phyloP scores from a whole-genome alignment of 2,113 vertebrate species.

The Campylomormyrus tamandua region DNA sequence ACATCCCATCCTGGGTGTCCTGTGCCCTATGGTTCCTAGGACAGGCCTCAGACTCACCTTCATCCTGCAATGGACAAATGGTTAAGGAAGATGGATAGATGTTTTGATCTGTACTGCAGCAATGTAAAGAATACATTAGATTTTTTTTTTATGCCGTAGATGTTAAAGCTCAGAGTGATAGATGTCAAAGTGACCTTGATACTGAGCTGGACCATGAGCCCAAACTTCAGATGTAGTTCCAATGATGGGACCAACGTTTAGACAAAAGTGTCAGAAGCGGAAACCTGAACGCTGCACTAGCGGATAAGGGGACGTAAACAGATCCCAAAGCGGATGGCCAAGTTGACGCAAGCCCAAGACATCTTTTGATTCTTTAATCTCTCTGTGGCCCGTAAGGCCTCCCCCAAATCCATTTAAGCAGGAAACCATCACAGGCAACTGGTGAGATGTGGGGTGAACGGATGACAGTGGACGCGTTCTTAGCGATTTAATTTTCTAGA shows the following conservation, averaged over 20 bases:
- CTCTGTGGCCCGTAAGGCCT: not conserved
- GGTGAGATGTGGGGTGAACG: not conserved
- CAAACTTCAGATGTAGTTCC: not conserved
- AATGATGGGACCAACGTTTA: not conserved
- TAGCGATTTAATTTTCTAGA: not conserved
- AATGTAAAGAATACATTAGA: not conserved
- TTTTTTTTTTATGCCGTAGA: not conserved
- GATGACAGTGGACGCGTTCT: not conserved
- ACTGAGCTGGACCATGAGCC: not conserved
- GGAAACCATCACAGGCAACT: not conserved
- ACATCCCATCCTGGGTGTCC: not conserved
- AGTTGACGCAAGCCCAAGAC: not conserved
- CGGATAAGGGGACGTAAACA: not conserved
- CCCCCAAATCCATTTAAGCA: slow-evolving; percentile 6
- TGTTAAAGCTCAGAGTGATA: not conserved
- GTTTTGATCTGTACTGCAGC: not conserved
- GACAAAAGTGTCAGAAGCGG: not conserved
- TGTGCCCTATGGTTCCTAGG: not conserved
- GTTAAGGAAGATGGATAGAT: not conserved
- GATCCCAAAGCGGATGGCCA: not conserved
- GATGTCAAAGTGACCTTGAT: not conserved
- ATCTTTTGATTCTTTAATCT: slow-evolving; percentile 17
- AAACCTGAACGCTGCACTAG: not conserved
- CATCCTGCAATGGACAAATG: not conserved
- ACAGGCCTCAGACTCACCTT: not conserved